phyloP scores from a whole-genome alignment of 2,113 vertebrate genomes.

The Macquaria australasica region DNA sequence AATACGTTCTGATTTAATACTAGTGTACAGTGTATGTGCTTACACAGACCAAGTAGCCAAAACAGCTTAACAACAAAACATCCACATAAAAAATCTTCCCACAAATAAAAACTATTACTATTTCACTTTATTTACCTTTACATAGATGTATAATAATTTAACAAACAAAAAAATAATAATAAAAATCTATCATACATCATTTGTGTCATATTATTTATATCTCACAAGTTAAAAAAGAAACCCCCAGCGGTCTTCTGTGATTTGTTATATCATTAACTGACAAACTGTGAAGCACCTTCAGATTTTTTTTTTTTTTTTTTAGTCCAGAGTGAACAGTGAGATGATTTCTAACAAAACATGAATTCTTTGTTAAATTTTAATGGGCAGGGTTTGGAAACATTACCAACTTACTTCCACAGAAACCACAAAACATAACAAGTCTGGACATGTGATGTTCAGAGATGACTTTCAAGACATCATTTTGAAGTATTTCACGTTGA shows the following conservation, averaged over 20 bases:
- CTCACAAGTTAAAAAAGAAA: not conserved
- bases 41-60: not conserved
- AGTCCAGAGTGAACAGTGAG: not conserved
- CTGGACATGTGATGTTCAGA: not conserved
- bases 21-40: not conserved
- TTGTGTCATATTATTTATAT: slow-evolving; percentile 20
- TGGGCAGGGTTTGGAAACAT: not conserved
- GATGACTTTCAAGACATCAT: not conserved
- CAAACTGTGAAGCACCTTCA: not conserved
- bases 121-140: slow-evolving; percentile 59
- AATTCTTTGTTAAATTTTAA: not conserved
- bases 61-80: not conserved
- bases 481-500: not conserved
- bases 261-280: not conserved
- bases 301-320: no score
- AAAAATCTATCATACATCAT: slow-evolving; percentile 34
- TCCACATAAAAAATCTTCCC: not conserved
- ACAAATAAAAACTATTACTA: slow-evolving; percentile 26
- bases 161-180: slow-evolving; percentile 48
- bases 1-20: not conserved
- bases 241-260: not conserved
- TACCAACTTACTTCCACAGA: not conserved
- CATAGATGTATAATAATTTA: slow-evolving; percentile 63
- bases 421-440: slow-evolving; percentile 13
- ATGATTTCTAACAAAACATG: not conserved